These are phyloP conservation scores for Rhamnusium bicolor DNA, from an alignment of 2,888 invertebrate genomes.

Conservation along the genomic window DNA sequence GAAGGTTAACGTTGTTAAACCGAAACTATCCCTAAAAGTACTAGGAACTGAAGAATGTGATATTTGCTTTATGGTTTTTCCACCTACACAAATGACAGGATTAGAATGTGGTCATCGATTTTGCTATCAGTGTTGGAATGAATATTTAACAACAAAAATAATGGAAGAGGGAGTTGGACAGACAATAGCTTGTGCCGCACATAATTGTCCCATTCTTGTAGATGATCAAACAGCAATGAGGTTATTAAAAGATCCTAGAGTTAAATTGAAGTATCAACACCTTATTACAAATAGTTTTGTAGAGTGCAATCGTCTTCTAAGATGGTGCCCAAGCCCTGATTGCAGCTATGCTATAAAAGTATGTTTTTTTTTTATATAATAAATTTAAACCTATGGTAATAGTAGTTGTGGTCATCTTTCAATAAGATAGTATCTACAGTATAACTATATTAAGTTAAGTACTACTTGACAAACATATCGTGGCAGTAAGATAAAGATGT, in stretches of 20 bases:
- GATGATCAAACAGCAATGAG: constrained; percentile 98
- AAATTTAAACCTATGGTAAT: too few species aligned
- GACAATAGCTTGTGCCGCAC: constrained; percentile 97
- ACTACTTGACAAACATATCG: too few species aligned
- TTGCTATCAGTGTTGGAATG: constrained; percentile 96
- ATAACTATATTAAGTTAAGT: too few species aligned
- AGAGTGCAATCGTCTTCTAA: constrained; percentile 95
- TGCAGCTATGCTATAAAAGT: constrained; percentile 95
- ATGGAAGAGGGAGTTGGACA: constrained; percentile 98
- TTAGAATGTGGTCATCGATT: constrained; percentile 98
- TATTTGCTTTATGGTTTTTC: constrained; percentile 90
- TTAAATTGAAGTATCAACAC: constrained; percentile 95
- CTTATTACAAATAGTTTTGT: constrained; percentile 99
- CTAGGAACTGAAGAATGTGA: constrained; percentile 92
- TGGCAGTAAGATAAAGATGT: too few species aligned
- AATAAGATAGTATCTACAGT: too few species aligned
- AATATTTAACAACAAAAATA: constrained; percentile 98
- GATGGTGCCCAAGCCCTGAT: constrained; percentile 99
- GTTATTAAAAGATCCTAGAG: constrained; percentile 88
- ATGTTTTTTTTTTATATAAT: constrained; percentile 33
- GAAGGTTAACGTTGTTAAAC: constrained; percentile 78
- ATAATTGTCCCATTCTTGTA: constrained; percentile 96
- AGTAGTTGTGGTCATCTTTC: too few species aligned
- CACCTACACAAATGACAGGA: constrained; percentile 91
- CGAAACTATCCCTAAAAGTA: constrained; percentile 80